Evolutionary conservation across 2,113 vertebrate species (phyloP).

Genomic region (Dasypus novemcinctus): DNA sequence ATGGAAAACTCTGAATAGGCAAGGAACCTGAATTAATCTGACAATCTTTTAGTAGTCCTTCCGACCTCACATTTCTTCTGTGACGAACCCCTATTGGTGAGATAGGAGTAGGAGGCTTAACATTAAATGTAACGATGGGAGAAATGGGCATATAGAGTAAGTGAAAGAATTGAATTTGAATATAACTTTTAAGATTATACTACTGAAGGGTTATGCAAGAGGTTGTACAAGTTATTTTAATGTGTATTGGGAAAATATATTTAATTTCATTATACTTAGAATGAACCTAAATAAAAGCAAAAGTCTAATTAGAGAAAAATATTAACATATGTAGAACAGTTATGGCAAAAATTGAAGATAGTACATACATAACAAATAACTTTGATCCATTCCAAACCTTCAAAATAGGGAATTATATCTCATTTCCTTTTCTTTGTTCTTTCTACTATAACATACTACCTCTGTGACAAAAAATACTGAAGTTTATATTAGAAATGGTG

Average conservation of each 20-base stretch:
- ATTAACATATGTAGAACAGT: neutral
- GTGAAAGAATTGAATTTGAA: neutral
- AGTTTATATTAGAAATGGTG: conserved; percentile 28
- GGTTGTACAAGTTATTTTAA: conserved; percentile 15
- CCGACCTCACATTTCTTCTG: neutral
- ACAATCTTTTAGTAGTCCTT: neutral
- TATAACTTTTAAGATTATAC: conserved; percentile 10
- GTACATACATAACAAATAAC: neutral
- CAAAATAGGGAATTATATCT: neutral
- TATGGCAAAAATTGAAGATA: neutral
- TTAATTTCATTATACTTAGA: conserved; percentile 16
- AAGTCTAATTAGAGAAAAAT: neutral
- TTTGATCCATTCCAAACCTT: neutral
- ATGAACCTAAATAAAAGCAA: neutral
- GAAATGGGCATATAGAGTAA: neutral
- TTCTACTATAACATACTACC: neutral
- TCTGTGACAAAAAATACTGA: neutral
- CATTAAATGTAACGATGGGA: neutral
- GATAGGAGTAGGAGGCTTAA: neutral
- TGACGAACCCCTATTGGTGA: neutral
- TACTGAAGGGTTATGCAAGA: neutral
- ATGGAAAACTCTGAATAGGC: neutral
- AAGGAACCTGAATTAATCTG: neutral
- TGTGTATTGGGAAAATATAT: neutral
- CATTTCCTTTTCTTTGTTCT: neutral